Evolutionary conservation across 2,888 invertebrate genomes (phyloP).

Genomic region (Diploptera punctata): DNA sequence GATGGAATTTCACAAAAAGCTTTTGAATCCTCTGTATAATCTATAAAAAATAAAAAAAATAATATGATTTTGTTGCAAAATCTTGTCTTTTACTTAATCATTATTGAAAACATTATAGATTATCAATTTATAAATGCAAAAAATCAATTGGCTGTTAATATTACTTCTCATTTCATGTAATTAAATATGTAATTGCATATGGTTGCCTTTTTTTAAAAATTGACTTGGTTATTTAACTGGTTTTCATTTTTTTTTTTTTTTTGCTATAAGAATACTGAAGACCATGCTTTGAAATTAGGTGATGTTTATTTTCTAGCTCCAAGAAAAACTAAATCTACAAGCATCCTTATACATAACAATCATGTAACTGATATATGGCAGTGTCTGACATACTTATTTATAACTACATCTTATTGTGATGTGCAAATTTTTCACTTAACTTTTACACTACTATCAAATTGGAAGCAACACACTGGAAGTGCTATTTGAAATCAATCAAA

Average conservation of each 20-base stretch:
- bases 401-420: background rate
- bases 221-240: background rate
- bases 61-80: too few relatives aligned
- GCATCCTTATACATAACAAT: background rate
- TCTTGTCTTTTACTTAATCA: too few relatives aligned
- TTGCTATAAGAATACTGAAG: background rate
- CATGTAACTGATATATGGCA: background rate
- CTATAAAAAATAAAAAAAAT: too few relatives aligned
- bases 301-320: background rate
- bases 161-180: too few relatives aligned
- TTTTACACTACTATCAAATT: too few relatives aligned
- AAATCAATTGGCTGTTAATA: too few relatives aligned
- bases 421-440: background rate
- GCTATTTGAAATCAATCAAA: background rate
- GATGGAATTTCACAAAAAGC: too few relatives aligned
- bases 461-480: background rate
- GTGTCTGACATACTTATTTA: background rate
- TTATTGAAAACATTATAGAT: too few relatives aligned
- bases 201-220: background rate
- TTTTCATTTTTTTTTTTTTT: background rate
- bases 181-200: background rate
- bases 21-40: too few relatives aligned
- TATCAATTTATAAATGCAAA: too few relatives aligned
- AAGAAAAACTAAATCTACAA: background rate
- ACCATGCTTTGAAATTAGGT: background rate